Conservation (phyloP, 1,140 invertebrate species). For the Diachasma alloeum region DNA sequence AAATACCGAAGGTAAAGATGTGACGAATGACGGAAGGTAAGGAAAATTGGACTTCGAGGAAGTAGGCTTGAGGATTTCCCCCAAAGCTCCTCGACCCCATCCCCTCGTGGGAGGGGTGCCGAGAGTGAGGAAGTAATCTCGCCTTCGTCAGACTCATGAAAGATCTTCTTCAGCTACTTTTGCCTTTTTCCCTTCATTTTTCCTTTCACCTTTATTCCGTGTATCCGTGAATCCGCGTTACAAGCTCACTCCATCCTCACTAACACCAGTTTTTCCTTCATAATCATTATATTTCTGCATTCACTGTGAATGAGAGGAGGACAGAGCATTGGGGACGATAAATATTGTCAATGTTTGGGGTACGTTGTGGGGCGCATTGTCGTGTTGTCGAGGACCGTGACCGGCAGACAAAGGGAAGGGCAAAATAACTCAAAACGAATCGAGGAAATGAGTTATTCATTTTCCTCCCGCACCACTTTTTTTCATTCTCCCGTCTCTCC, state of each 20-base stretch:
- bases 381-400: constrained; percentile 26
- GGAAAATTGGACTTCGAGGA: background rate
- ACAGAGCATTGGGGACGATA: constrained; percentile 38
- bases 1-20: background rate
- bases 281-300: background rate
- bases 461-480: constrained; percentile 10
- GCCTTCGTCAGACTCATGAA: constrained; percentile 32
- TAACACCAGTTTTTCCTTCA: background rate
- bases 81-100: background rate
- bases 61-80: constrained; percentile 1
- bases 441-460: constrained; percentile 38
- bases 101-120: no score
- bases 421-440: constrained; percentile 35
- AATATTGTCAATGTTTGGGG: constrained; percentile 44
- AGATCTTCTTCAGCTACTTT: background rate
- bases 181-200: background rate
- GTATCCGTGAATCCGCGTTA: background rate
- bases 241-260: background rate
- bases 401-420: constrained; percentile 14
- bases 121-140: constrained; percentile 33
- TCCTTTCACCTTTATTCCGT: background rate
- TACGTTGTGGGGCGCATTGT: constrained; percentile 36
- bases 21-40: background rate
- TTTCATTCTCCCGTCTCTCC: background rate
- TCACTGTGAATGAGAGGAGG: constrained; percentile 16